Base-by-base conservation (phyloP, 2,888 invertebrate species). In the Tenthredo livida region DNA sequence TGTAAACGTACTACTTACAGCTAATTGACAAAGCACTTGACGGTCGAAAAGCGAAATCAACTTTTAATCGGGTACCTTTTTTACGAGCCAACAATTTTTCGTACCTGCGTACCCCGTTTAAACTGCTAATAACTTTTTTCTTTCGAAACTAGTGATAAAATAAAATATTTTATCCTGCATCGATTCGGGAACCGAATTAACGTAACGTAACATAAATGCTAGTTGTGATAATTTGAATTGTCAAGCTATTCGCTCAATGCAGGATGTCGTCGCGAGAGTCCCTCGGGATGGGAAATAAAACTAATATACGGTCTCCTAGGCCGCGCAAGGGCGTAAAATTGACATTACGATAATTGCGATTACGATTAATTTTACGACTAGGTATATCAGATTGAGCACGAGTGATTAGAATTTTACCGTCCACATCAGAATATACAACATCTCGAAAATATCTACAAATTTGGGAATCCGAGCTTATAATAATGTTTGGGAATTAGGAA, bases 331-430 rank as follows among this genome's bases (percentile, higher is more conserved):
- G 43, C 72, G 21, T 73, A 73, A 73, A 73, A 40, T 73, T 43
- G 72, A 43, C 40, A 43, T 43, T 73, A 21, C n/a, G 43, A 43
- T 67, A 33, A 67, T 67, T 67, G 33, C 67, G 29, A 67, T 67
- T 33, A 25, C 67, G 67, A 67, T 67, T 73, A 43, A 43, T 73
- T 25, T 77, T 54, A 77, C 77, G 77, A 77, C 29, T 29, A n/a
- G n/a, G n/a, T n/a, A n/a, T n/a, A 15, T 54, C 17, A n/a, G 77
- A 77, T 50, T 12, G 33, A 10, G 40, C 33, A 2, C 47, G 15
- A 17, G 33, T 4, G 54, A 50, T 77, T 17, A 47, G 6, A 33
- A 77, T 29, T 77, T 54, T 50, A 77, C 29, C 4, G 12, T 77
- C 3, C 2, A n/a, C 54, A 77, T 77, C 33, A 33, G 15, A 47